Percentiles rank a stretch among this genome's conserved stretches.
Evolutionary conservation across 2,888 invertebrate genomes (phyloP).

Genomic region (Piscicola geometra): DNA sequence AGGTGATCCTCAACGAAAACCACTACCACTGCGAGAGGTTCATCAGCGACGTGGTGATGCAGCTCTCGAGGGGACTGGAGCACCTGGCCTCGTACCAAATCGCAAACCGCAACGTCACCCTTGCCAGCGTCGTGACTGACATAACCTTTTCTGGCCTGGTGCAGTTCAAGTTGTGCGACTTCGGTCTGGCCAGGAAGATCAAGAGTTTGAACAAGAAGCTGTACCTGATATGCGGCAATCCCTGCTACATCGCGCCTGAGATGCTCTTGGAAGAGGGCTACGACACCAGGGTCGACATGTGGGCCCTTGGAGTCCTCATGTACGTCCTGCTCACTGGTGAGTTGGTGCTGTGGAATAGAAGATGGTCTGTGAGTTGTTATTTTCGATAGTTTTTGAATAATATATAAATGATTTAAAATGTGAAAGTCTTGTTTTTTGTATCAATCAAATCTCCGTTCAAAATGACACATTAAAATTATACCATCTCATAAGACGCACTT

Average conservation of each 20-base stretch:
- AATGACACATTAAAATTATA: background rate
- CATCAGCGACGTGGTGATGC: conserved; percentile 11
- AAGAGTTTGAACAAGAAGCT: conserved; percentile 11
- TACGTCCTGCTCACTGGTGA: conserved; percentile 23
- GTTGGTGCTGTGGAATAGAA: too few species aligned
- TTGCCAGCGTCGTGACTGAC: conserved; percentile 22
- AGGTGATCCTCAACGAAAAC: background rate
- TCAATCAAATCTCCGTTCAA: background rate
- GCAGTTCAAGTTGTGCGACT: conserved; percentile 21
- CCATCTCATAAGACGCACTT: too few species aligned
- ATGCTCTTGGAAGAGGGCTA: conserved; percentile 26
- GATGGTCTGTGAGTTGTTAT: too few species aligned
- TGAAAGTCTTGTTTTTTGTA: background rate
- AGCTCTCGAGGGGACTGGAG: conserved; percentile 8
- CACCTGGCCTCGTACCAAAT: conserved; percentile 6
- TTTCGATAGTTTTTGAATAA: background rate
- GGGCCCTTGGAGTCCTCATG: conserved; percentile 29
- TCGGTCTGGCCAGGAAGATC: conserved; percentile 23
- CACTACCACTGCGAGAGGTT: conserved; percentile 27
- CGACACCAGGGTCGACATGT: conserved; percentile 23
- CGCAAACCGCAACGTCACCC: conserved; percentile 12
- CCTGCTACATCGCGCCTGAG: conserved; percentile 26
- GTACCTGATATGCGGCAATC: conserved; percentile 18
- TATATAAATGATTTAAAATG: background rate
- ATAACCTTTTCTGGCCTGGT: background rate